These are phyloP conservation scores for Lophochroa leadbeateri DNA, from an alignment of 2,113 vertebrate species.

Conservation along the genomic window DNA sequence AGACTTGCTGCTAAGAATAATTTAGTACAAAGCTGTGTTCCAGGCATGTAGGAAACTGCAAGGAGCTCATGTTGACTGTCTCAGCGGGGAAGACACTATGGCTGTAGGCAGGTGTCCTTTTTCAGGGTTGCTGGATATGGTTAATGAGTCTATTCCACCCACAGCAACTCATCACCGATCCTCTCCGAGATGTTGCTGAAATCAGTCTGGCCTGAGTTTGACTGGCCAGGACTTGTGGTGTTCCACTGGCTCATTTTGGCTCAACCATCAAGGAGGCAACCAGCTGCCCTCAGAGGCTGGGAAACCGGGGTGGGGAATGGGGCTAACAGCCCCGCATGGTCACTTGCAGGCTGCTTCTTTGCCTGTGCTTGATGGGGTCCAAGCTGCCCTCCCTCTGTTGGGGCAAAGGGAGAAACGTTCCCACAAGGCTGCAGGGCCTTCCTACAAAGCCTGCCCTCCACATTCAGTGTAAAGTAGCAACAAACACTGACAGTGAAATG, in stretches of 20 bases:
- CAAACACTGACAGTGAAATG: neutral
- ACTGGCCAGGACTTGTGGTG: neutral
- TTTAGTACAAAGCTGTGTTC: neutral
- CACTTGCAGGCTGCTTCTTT: neutral
- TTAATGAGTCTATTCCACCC: neutral
- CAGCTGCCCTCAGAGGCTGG: fast-evolving
- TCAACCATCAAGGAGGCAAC: neutral
- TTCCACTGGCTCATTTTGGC: fast-evolving
- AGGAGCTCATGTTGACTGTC: neutral
- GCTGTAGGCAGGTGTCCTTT: neutral
- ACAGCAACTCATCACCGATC: neutral
- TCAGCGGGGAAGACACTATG: neutral
- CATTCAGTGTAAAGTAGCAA: neutral
- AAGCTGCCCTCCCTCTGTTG: neutral
- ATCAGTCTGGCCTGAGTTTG: neutral
- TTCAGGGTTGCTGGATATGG: neutral
- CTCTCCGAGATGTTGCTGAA: fast-evolving
- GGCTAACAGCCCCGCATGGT: fast-evolving
- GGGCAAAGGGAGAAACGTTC: neutral
- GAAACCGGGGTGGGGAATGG: neutral
- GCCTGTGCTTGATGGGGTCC: fast-evolving
- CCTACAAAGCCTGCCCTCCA: neutral
- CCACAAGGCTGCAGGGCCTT: fast-evolving
- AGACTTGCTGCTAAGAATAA: neutral
- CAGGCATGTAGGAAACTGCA: neutral